These are phyloP conservation scores for Hemiscyllium ocellatum DNA, from an alignment of 2,113 vertebrate species.

Conservation along the genomic window DNA sequence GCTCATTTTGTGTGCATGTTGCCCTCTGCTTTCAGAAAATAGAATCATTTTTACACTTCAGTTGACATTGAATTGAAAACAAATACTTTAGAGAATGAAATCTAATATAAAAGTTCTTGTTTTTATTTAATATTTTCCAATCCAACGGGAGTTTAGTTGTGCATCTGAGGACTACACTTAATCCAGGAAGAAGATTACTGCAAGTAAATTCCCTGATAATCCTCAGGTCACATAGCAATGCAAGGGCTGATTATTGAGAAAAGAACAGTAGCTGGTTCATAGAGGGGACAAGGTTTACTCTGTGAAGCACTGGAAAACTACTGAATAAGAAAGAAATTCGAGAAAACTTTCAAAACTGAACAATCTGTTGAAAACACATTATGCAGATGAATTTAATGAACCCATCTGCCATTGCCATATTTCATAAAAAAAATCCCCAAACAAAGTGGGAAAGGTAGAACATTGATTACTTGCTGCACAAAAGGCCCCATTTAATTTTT, in stretches of 20 bases:
- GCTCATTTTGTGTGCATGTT: background rate
- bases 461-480: background rate
- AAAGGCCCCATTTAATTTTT: conserved; percentile 20
- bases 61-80: background rate
- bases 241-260: background rate
- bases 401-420: conserved; percentile 7
- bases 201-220: conserved; percentile 11
- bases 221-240: conserved; percentile 2
- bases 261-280: background rate
- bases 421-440: background rate
- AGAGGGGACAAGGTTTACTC: background rate
- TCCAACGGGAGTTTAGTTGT: background rate
- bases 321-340: background rate
- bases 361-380: background rate
- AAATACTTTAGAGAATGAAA: background rate
- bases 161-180: background rate
- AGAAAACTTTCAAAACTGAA: background rate
- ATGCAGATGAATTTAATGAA: conserved; percentile 14
- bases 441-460: background rate
- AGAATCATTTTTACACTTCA: background rate
- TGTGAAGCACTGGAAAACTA: background rate
- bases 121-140: conserved; percentile 1
- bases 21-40: background rate
- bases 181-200: conserved; percentile 29
- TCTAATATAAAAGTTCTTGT: background rate